Evolutionary conservation across 2,113 vertebrate genomes (phyloP).

Genomic region (Scophthalmus maximus): DNA sequence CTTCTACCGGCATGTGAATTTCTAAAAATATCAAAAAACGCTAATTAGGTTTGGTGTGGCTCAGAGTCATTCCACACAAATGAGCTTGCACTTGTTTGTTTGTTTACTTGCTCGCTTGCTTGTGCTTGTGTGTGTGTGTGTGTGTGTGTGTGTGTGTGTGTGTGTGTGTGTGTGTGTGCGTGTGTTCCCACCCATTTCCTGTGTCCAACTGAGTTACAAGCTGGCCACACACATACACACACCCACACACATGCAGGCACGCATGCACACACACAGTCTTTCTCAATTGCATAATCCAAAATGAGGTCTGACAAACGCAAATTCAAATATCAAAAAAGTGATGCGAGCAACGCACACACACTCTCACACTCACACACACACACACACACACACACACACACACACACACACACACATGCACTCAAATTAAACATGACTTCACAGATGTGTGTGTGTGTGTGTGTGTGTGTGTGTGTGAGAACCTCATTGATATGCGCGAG

Average conservation of each 20-base stretch:
- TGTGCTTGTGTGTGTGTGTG: neutral
- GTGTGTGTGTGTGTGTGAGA: slow-evolving; percentile 5
- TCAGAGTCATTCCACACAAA: neutral
- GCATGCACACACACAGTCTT: slow-evolving; percentile 6
- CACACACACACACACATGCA: slow-evolving; percentile 11
- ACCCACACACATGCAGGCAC: slow-evolving; percentile 14
- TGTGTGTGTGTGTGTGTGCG: slow-evolving; percentile 1
- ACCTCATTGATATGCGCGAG: slow-evolving; percentile 65
- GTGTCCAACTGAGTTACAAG: slow-evolving; percentile 70
- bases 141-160: slow-evolving; percentile 18
- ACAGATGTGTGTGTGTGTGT: slow-evolving; percentile 22
- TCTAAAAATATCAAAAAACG: slow-evolving; percentile 6
- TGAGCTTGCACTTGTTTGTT: neutral
- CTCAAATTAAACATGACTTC: slow-evolving; percentile 28
- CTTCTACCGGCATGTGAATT: neutral
- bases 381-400: slow-evolving; percentile 18
- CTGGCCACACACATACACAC: slow-evolving; percentile 37
- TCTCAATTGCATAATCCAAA: slow-evolving; percentile 36
- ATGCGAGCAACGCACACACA: slow-evolving; percentile 10
- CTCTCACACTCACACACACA: slow-evolving; percentile 11
- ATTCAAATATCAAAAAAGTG: slow-evolving; percentile 31
- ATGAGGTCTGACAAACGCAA: too few species aligned
- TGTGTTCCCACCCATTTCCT: slow-evolving; percentile 59
- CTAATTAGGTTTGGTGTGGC: neutral
- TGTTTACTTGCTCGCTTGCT: too few species aligned